Percentiles rank a stretch among this genome's conserved stretches.
Conservation (phyloP, 2,888 invertebrate species). For the Protonemura montana region DNA sequence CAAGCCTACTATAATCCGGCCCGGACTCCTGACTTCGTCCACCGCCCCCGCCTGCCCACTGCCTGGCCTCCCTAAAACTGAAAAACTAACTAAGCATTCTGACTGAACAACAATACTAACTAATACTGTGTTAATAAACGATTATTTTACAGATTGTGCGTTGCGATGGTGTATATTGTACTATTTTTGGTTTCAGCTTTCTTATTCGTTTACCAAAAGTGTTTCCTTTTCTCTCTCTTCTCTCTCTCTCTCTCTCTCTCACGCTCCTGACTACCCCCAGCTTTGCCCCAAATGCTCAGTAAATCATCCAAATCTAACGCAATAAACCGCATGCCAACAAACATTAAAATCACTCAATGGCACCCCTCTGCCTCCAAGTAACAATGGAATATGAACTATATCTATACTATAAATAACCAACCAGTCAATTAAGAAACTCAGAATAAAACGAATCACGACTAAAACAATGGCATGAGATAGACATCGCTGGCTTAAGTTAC, state of each 20-base stretch:
- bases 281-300: constrained; percentile 45
- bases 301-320: constrained; percentile 48
- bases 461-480: constrained; percentile 48
- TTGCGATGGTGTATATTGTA: constrained; percentile 45
- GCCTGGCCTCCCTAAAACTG: constrained; percentile 42
- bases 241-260: constrained; percentile 34
- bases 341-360: constrained; percentile 44
- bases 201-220: constrained; percentile 45
- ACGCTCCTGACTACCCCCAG: constrained; percentile 30
- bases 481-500: constrained; percentile 48
- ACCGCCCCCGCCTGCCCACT: not conserved
- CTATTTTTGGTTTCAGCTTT: constrained; percentile 50
- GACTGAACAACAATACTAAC: constrained; percentile 38
- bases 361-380: constrained; percentile 60
- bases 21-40: constrained; percentile 32
- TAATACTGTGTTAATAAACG: constrained; percentile 43
- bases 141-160: constrained; percentile 50
- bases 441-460: constrained; percentile 18
- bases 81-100: constrained; percentile 43
- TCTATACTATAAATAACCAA: constrained; percentile 46
- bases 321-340: constrained; percentile 49
- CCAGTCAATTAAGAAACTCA: constrained; percentile 15
- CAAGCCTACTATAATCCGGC: not conserved
- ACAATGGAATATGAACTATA: constrained; percentile 53
- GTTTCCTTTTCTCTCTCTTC: constrained; percentile 42